A percentile compares a stretch with the other conserved stretches of the same genome.
Conservation (phyloP, 2,888 invertebrate genomes). For the Stenodema calcarata region DNA sequence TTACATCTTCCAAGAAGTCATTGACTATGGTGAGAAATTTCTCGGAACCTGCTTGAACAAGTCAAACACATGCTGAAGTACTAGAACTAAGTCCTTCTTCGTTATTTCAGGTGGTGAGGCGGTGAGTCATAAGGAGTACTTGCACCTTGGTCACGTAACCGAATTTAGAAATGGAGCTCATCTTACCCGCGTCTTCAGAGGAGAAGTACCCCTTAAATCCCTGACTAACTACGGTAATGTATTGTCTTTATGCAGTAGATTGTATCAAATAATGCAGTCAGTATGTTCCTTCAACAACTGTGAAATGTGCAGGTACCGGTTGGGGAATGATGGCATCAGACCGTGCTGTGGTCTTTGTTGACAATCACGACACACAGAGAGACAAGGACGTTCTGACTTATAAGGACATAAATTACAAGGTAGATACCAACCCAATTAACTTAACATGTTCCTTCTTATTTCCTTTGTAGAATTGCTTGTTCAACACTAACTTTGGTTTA, state of each 20-base stretch:
- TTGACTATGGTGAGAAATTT: slow-evolving; percentile 68
- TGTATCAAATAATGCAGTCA: not conserved
- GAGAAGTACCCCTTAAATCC: slow-evolving; percentile 71
- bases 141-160: slow-evolving; percentile 70
- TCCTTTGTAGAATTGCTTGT: too few species aligned
- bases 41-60: not conserved
- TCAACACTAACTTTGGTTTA: not conserved
- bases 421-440: too few species aligned
- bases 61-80: not conserved
- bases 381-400: slow-evolving; percentile 71
- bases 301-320: not conserved
- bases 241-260: too few species aligned
- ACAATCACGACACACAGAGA: slow-evolving; percentile 91
- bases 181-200: slow-evolving; percentile 67
- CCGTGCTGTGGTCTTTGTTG: slow-evolving; percentile 77
- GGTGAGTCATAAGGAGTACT: slow-evolving; percentile 63
- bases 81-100: not conserved
- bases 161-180: slow-evolving; percentile 73
- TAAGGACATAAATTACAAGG: slow-evolving; percentile 63
- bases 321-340: slow-evolving; percentile 21
- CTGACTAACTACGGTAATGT: slow-evolving; percentile 66
- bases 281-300: too few species aligned
- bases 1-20: slow-evolving; percentile 78
- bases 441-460: too few species aligned
- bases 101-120: slow-evolving; percentile 61